phyloP scores from a whole-genome alignment of 2,113 vertebrate genomes.

The Alouatta palliata region DNA sequence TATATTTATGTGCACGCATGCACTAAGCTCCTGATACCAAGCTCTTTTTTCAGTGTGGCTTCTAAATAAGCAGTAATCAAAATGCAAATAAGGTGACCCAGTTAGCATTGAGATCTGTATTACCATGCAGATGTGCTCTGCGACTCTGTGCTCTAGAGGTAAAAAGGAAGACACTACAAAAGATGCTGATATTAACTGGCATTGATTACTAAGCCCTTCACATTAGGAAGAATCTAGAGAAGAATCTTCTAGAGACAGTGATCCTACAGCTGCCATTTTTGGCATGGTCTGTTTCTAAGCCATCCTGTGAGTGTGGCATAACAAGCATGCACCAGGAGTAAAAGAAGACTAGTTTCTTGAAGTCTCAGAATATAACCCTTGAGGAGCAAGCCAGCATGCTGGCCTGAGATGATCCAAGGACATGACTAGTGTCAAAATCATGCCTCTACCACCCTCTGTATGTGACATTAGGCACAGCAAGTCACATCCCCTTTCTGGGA shows the following conservation, averaged over 20 bases:
- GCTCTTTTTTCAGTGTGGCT: slow-evolving; percentile 71
- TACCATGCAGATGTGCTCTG: slow-evolving; percentile 65
- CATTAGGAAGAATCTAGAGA: not conserved
- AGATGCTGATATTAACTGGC: slow-evolving; percentile 12
- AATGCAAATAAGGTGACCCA: slow-evolving; percentile 84
- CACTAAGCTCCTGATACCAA: slow-evolving; percentile 66
- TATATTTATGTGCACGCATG: slow-evolving; percentile 66
- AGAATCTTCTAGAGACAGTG: slow-evolving; percentile 3
- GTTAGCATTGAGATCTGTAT: slow-evolving; percentile 71
- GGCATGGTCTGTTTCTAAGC: not conserved
- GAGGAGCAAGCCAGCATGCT: not conserved
- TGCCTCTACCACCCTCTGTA: not conserved
- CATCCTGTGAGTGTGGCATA: not conserved
- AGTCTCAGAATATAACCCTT: not conserved
- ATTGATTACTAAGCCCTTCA: slow-evolving; percentile 6
- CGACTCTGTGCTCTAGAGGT: slow-evolving; percentile 48
- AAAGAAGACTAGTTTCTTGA: not conserved
- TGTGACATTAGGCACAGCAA: not conserved
- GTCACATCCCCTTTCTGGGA: not conserved
- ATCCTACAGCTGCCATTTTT: not conserved
- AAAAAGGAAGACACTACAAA: slow-evolving; percentile 26
- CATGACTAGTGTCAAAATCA: not conserved
- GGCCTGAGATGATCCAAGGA: not conserved
- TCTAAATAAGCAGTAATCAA: slow-evolving; percentile 82
- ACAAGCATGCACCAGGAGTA: not conserved